A percentile compares a stretch with the other conserved stretches of the same genome.
These are phyloP conservation scores for Torymus auratus DNA, from an alignment of 2,888 invertebrate species.

Conservation along the genomic window DNA sequence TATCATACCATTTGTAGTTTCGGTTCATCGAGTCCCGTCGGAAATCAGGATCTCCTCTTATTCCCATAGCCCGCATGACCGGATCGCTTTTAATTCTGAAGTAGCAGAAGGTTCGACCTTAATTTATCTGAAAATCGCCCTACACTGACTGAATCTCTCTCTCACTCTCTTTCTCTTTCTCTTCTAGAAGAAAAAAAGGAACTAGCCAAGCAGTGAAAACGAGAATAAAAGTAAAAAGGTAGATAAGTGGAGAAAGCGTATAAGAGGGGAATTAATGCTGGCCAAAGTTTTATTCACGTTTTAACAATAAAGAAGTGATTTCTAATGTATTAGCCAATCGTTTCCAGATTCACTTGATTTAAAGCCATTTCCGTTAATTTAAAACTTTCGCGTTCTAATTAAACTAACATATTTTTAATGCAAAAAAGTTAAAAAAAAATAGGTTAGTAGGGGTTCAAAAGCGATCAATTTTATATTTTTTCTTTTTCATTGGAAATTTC, in stretches of 20 bases:
- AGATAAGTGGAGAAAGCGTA: conserved; percentile 14
- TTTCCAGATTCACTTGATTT: background rate
- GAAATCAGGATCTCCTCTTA: conserved; percentile 42
- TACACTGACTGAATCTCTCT: conserved; percentile 19
- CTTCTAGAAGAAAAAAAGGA: background rate
- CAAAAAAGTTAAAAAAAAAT: no score
- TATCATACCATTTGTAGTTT: conserved; percentile 43
- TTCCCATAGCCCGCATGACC: conserved; percentile 19
- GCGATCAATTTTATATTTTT: no score
- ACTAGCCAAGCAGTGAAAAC: background rate
- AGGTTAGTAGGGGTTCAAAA: no score
- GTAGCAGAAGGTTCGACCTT: conserved; percentile 37
- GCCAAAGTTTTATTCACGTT: conserved; percentile 15
- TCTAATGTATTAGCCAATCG: background rate
- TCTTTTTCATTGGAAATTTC: no score
- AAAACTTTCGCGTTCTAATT: no score
- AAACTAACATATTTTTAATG: no score
- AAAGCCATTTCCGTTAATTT: no score
- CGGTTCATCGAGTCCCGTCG: conserved; percentile 24
- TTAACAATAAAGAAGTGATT: conserved; percentile 14
- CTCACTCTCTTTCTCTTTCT: no score
- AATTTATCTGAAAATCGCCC: conserved; percentile 50
- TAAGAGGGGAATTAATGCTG: conserved; percentile 31
- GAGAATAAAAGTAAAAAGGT: conserved; percentile 20
- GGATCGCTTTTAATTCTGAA: conserved; percentile 43